Base-by-base conservation (phyloP, 2,797 vertebrate genomes). In the Microctenopoma steveboyesi region DNA sequence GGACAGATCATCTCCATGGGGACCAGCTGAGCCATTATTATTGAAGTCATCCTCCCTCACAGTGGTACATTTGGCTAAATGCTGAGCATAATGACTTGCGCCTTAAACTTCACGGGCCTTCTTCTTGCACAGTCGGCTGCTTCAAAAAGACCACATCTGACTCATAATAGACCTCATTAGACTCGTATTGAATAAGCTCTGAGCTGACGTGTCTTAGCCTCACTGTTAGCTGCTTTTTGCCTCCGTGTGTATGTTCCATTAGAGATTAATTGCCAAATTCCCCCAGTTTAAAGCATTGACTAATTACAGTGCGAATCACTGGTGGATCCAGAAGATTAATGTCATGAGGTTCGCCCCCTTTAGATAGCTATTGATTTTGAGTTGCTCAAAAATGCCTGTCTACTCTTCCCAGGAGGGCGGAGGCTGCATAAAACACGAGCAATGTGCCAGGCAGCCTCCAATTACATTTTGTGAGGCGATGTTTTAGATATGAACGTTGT, bases 341-440 rank as follows among this genome's bases (percentile, higher is more conserved):
- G 90, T 86, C 50, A 54, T 74, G 85, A 88, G 89, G 90, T 90
- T 88, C 63, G 58, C 82, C 88, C 79, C 71, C 78, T 87, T 90
- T 88, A 90, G 90, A 94, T 91, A 88, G 88, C 80, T 93, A 94
- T 94, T 92, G 93, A 94, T 93, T 92, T 92, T 88, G 85, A 92
- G 93, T 89, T 90, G 74, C 79, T 91, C 84, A 81, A 87, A 88
- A 91, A 86, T 70, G 71, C 72, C 79, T 76, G 81, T 86, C 77
- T 85, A 74, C 47, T 81, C 78, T 61, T 84, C 82, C 79, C 82
- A 57, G 80, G 74, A 83, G 82, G 73, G 62, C 72, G 69, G 69
- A 84, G 61, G 76, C 83, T 74, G 54, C 45, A 55, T 48, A 62
- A 56, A 86, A 70, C 68, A 63, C 54, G 46, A 78, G 64, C 49